phyloP scores from a whole-genome alignment of 2,888 invertebrate genomes.

The Lucinisca nassula region DNA sequence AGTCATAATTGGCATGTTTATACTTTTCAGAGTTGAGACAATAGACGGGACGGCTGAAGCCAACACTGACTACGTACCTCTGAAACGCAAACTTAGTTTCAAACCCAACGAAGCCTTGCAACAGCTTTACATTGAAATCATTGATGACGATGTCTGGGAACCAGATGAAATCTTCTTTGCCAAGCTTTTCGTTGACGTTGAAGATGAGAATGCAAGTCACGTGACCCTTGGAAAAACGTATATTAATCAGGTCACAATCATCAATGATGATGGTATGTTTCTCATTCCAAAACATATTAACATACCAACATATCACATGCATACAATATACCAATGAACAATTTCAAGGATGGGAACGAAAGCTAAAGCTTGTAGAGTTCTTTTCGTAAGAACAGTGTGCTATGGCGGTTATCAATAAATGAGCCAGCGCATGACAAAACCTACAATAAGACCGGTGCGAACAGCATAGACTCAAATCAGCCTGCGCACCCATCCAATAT shows the following conservation, averaged over 20 bases:
- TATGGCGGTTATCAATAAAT: too few relatives aligned
- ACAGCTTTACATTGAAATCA: slow-evolving; percentile 89
- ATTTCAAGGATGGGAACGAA: too few relatives aligned
- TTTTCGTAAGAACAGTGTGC: too few relatives aligned
- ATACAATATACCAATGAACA: too few relatives aligned
- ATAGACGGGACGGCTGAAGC: slow-evolving; percentile 90
- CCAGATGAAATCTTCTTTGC: slow-evolving; percentile 91
- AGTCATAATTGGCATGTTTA: too few relatives aligned
- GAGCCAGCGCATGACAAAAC: too few relatives aligned
- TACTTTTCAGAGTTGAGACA: slow-evolving; percentile 89
- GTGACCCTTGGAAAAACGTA: slow-evolving; percentile 89
- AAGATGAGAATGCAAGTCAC: slow-evolving; percentile 84
- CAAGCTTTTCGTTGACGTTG: slow-evolving; percentile 87
- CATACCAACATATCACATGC: too few relatives aligned
- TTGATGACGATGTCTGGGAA: slow-evolving; percentile 90
- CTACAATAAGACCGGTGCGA: too few relatives aligned
- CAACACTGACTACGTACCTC: slow-evolving; percentile 89
- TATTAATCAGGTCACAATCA: slow-evolving; percentile 90
- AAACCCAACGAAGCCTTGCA: slow-evolving; percentile 89
- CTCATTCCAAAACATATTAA: too few relatives aligned
- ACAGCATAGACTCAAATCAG: too few relatives aligned
- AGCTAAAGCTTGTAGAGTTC: too few relatives aligned
- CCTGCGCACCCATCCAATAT: too few relatives aligned
- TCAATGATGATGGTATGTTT: slow-evolving; percentile 90
- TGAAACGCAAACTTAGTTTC: slow-evolving; percentile 89